Evolutionary conservation across 1,140 invertebrate species (phyloP).

Genomic region (Neodiprion pinetum): DNA sequence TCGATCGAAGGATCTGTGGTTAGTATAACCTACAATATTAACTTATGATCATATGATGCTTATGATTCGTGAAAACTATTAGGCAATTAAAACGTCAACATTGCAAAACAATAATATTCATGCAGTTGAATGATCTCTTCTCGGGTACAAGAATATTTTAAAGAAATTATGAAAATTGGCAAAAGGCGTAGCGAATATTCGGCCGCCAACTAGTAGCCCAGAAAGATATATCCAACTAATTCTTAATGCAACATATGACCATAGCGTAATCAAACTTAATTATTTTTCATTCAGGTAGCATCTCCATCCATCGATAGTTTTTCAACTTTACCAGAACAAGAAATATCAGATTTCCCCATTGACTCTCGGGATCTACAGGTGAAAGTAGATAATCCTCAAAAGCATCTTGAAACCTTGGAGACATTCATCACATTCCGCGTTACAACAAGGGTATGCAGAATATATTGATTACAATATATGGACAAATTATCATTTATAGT

Average conservation of each 20-base stretch:
- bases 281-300: constrained; percentile 50
- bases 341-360: constrained; percentile 62
- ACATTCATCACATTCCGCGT: constrained; percentile 79
- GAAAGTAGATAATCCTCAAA: constrained; percentile 80
- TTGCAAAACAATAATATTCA: too few species aligned
- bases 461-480: constrained; percentile 4
- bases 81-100: too few species aligned
- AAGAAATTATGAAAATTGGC: too few species aligned
- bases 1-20: constrained; percentile 60
- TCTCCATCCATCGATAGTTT: constrained; percentile 71
- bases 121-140: too few species aligned
- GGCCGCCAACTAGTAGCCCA: too few species aligned
- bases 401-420: constrained; percentile 77
- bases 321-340: constrained; percentile 68
- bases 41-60: constrained; percentile 9
- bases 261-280: too few species aligned
- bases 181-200: too few species aligned
- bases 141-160: too few species aligned
- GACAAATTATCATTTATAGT: background rate
- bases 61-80: too few species aligned
- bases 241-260: too few species aligned
- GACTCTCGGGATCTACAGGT: constrained; percentile 71
- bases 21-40: constrained; percentile 29
- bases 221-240: too few species aligned
- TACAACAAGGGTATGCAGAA: constrained; percentile 66